A percentile compares a stretch with the other conserved stretches of the same genome.
These are phyloP conservation scores for Ooceraea biroi DNA, from an alignment of 1,140 invertebrate species.

Conservation along the genomic window DNA sequence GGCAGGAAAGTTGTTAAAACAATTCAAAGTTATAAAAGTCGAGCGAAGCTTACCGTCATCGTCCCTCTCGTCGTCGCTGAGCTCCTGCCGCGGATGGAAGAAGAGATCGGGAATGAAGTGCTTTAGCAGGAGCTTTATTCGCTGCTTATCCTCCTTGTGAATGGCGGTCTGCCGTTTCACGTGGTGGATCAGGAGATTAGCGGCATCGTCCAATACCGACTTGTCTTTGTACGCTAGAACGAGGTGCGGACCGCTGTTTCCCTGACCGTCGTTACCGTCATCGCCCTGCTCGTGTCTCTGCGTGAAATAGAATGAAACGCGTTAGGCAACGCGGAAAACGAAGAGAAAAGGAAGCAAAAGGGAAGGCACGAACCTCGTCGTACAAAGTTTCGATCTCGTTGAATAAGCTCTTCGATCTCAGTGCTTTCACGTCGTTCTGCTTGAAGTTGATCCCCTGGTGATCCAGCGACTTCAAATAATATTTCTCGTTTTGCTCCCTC, in stretches of 20 bases:
- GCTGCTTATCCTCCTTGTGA: constrained; percentile 98
- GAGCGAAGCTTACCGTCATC: constrained; percentile 92
- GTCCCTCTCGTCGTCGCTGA: constrained; percentile 97
- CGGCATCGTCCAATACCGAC: constrained; percentile 96
- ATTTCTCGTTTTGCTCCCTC: constrained; percentile 99
- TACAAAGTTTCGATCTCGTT: constrained; percentile 98
- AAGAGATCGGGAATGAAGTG: constrained; percentile 98
- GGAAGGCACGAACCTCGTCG: constrained; percentile 91
- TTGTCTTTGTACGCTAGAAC: constrained; percentile 93
- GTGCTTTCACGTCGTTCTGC: constrained; percentile 97
- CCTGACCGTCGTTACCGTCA: constrained; percentile 86
- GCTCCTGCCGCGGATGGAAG: constrained; percentile 95
- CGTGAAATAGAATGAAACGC: constrained; percentile 11
- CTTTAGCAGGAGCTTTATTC: constrained; percentile 96
- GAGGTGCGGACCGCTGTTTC: constrained; percentile 91
- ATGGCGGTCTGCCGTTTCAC: constrained; percentile 98
- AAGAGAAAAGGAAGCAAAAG: constrained; percentile 47
- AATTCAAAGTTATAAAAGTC: no score
- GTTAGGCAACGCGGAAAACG: constrained; percentile 22
- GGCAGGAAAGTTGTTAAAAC: no score
- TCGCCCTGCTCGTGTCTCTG: constrained; percentile 93
- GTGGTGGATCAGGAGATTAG: constrained; percentile 98
- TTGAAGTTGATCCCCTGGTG: constrained; percentile 99
- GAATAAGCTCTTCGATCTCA: constrained; percentile 97
- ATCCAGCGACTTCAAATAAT: constrained; percentile 98